These are phyloP conservation scores for Drosophila barbarae DNA, from an alignment of 2,888 invertebrate genomes.

Conservation along the genomic window DNA sequence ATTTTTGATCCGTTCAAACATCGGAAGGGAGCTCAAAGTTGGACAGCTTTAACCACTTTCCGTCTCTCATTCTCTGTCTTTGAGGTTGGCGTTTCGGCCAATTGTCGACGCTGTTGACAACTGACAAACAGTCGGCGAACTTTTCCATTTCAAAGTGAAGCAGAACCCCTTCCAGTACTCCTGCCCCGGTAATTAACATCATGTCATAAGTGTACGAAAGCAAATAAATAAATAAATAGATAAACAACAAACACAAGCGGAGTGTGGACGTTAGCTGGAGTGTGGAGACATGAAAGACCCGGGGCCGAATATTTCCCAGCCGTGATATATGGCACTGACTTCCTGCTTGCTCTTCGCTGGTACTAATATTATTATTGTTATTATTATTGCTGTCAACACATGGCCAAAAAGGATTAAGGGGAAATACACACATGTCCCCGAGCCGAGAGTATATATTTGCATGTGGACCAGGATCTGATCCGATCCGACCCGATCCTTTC, in stretches of 20 bases:
- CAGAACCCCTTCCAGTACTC: constrained; percentile 24
- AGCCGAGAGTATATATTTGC: constrained; percentile 47
- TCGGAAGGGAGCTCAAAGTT: constrained; percentile 10
- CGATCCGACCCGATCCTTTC: not conserved
- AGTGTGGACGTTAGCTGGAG: constrained; percentile 1
- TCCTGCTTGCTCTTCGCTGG: constrained; percentile 46
- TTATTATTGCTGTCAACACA: constrained; percentile 53
- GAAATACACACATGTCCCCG: constrained; percentile 37
- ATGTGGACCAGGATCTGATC: constrained; percentile 31
- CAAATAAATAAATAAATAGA: constrained; percentile 70
- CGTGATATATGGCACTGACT: constrained; percentile 61
- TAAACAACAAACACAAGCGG: constrained; percentile 62
- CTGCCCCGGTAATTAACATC: constrained; percentile 70
- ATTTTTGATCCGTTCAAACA: constrained; percentile 25
- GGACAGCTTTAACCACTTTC: constrained; percentile 57
- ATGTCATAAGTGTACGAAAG: constrained; percentile 72
- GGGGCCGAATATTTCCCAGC: constrained; percentile 69
- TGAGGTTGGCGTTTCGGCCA: constrained; percentile 44
- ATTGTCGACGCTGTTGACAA: constrained; percentile 64
- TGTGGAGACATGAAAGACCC: constrained; percentile 62
- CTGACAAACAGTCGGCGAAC: constrained; percentile 68
- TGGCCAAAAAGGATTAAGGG: constrained; percentile 67
- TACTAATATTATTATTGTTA: constrained; percentile 7
- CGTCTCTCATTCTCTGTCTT: no score
- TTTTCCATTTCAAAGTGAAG: constrained; percentile 68